Percentiles rank a stretch among this genome's conserved stretches.
Conservation (phyloP, 2,888 invertebrate genomes). For the Dysmachus trigonus region DNA sequence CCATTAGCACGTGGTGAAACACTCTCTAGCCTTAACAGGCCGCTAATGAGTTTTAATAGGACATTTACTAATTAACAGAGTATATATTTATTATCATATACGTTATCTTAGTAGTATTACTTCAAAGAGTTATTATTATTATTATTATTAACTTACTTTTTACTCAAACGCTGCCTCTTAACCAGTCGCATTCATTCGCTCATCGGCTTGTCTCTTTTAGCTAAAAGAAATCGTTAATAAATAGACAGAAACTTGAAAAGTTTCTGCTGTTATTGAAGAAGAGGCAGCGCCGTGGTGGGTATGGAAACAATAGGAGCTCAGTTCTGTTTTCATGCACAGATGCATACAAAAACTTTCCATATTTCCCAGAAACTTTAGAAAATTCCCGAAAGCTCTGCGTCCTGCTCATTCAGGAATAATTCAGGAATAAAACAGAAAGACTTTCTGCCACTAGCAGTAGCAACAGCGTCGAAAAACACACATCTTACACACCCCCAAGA, state of each 20-base stretch:
- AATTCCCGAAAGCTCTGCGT: conserved; percentile 30
- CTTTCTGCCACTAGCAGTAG: conserved; percentile 27
- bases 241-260: conserved; percentile 27
- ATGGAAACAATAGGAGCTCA: neutral
- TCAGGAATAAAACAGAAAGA: conserved; percentile 24
- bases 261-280: neutral
- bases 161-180: neutral
- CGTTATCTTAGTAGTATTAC: too few species aligned
- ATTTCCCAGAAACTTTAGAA: conserved; percentile 21
- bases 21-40: too few species aligned
- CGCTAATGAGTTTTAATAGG: too few species aligned
- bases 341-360: conserved; percentile 34
- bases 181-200: neutral
- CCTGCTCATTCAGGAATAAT: conserved; percentile 14
- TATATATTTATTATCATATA: too few species aligned
- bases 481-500: conserved; percentile 11
- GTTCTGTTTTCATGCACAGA: conserved; percentile 26
- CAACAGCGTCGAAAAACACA: conserved; percentile 33
- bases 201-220: neutral
- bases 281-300: neutral
- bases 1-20: too few species aligned
- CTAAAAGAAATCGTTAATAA: neutral
- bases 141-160: too few species aligned
- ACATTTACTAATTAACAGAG: too few species aligned
- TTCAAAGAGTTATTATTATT: too few species aligned